A percentile compares a stretch with the other conserved stretches of the same genome.
Evolutionary conservation across 2,888 invertebrate species (phyloP).

Genomic region (Lasiommata megera): DNA sequence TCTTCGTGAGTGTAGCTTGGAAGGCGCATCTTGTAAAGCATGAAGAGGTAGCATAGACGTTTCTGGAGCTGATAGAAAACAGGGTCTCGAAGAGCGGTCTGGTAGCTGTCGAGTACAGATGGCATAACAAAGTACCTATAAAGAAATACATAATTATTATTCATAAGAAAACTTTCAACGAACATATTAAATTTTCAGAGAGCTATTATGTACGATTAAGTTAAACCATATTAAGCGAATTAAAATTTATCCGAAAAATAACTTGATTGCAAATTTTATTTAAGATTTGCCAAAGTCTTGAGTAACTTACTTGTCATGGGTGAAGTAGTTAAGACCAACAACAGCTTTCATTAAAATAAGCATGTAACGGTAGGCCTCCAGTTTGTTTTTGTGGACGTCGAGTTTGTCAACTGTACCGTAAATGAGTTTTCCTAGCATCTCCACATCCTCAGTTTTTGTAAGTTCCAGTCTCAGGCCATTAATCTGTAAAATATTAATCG

Average conservation of each 20-base stretch:
- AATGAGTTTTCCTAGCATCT: slow-evolving; percentile 78
- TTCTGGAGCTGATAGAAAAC: slow-evolving; percentile 86
- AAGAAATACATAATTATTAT: not conserved
- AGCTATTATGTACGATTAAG: no score
- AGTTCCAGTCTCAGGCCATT: slow-evolving; percentile 61
- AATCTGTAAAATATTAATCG: slow-evolving; percentile 43
- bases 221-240: no score
- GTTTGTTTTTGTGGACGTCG: slow-evolving; percentile 48
- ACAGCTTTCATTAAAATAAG: slow-evolving; percentile 78
- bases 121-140: slow-evolving; percentile 77
- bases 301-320: slow-evolving; percentile 65
- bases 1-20: slow-evolving; percentile 83
- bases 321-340: slow-evolving; percentile 59
- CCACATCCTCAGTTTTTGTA: slow-evolving; percentile 72
- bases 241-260: not conserved
- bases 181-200: no score
- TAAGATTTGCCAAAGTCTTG: no score
- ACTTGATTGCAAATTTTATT: not conserved
- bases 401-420: slow-evolving; percentile 67
- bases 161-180: no score
- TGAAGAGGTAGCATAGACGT: slow-evolving; percentile 78
- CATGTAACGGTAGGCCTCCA: slow-evolving; percentile 80
- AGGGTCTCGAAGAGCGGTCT: slow-evolving; percentile 87
- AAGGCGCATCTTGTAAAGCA: slow-evolving; percentile 82
- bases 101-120: slow-evolving; percentile 82